Conservation (phyloP, 2,113 vertebrate species). For the Scartelaos histophorus region DNA sequence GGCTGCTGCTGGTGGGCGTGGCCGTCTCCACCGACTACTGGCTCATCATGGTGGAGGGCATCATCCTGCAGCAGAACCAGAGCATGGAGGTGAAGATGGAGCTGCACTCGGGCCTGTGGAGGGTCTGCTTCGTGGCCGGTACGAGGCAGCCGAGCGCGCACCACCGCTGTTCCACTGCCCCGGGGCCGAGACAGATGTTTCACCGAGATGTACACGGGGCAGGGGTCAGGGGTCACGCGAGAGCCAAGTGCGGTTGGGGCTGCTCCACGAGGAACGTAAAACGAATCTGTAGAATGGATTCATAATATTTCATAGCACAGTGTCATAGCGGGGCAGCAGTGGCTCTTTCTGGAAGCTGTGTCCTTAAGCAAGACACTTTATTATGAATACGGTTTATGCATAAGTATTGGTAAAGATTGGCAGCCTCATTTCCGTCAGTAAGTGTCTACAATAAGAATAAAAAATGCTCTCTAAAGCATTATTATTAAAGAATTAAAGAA, state of each 20-base stretch:
- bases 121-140: constrained; percentile 93
- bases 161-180: not conserved
- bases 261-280: constrained; percentile 34
- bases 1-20: constrained; percentile 89
- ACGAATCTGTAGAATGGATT: no score
- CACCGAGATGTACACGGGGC: not conserved
- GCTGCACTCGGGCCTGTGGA: constrained; percentile 90
- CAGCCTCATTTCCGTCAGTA: no score
- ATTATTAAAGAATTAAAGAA: no score
- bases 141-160: constrained; percentile 17
- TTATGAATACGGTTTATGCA: no score
- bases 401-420: no score
- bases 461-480: no score
- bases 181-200: not conserved
- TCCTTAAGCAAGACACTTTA: no score
- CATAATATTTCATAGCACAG: no score
- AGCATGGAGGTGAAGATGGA: constrained; percentile 93
- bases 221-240: constrained; percentile 7
- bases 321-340: no score
- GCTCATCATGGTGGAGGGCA: constrained; percentile 92
- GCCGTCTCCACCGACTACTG: constrained; percentile 94
- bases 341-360: no score
- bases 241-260: constrained; percentile 25
- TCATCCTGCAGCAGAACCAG: constrained; percentile 90
- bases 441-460: no score